A percentile compares a stretch with the other conserved stretches of the same genome.
These are phyloP conservation scores for Morone chrysops DNA, from an alignment of 2,113 vertebrate genomes.

Conservation along the genomic window DNA sequence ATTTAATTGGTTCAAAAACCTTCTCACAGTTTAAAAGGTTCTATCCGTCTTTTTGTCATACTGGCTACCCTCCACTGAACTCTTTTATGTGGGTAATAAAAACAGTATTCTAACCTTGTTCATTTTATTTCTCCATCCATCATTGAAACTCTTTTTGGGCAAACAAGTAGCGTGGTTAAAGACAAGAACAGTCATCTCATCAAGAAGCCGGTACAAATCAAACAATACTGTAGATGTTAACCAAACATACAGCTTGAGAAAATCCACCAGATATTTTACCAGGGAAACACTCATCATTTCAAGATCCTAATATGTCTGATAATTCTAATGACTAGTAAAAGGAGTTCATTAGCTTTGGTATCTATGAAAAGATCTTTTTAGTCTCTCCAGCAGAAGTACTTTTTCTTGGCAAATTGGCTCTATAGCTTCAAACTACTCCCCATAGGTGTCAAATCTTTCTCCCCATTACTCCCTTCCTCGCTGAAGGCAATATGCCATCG, in stretches of 20 bases:
- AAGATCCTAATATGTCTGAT: neutral
- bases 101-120: conserved; percentile 31
- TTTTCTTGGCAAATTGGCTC: conserved; percentile 35
- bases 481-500: conserved; percentile 62
- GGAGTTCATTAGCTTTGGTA: conserved; percentile 33
- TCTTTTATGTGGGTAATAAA: conserved; percentile 6
- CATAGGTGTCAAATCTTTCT: conserved; percentile 49
- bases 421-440: conserved; percentile 19
- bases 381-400: conserved; percentile 37
- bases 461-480: conserved; percentile 36
- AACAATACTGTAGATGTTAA: neutral
- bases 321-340: conserved; percentile 6
- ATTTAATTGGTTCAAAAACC: conserved; percentile 74
- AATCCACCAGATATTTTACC: neutral
- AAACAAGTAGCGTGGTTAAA: conserved; percentile 2
- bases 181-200: neutral
- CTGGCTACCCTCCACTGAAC: conserved; percentile 3
- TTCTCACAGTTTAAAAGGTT: conserved; percentile 49
- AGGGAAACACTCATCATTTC: neutral
- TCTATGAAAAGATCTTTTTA: conserved; percentile 9
- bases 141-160: neutral
- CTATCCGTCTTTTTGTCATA: conserved; percentile 61
- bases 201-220: neutral
- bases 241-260: neutral
- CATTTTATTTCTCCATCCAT: neutral